These are phyloP conservation scores for Drosophila repletoides DNA, from an alignment of 1,140 invertebrate species.

Conservation along the genomic window DNA sequence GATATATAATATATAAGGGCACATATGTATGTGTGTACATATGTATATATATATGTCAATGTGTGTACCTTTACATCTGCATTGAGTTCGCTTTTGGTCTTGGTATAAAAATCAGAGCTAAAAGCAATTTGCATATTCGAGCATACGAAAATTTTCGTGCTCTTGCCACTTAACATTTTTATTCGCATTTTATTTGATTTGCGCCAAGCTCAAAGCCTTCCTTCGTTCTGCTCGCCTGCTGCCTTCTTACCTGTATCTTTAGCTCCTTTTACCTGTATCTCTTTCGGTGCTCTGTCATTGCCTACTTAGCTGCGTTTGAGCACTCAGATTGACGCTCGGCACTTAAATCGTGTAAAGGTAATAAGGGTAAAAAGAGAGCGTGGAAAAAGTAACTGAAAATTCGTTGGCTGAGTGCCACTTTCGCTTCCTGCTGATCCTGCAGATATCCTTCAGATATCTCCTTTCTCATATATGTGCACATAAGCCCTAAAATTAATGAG, in stretches of 20 bases:
- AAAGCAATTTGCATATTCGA: slow-evolving; percentile 63
- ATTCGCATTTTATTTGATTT: slow-evolving; percentile 69
- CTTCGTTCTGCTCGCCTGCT: neutral
- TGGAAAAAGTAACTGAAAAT: slow-evolving; percentile 16
- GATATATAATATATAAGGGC: neutral
- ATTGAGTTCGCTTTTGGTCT: slow-evolving; percentile 12
- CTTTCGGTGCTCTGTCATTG: slow-evolving; percentile 11
- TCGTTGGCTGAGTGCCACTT: slow-evolving; percentile 19
- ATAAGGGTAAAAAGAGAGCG: slow-evolving; percentile 47
- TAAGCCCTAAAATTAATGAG: no score
- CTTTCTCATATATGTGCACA: neutral
- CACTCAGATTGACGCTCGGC: slow-evolving; percentile 5
- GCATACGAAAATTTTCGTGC: slow-evolving; percentile 40
- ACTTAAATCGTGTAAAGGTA: slow-evolving; percentile 57
- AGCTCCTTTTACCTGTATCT: neutral
- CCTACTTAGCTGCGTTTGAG: slow-evolving; percentile 35
- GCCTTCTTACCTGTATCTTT: neutral
- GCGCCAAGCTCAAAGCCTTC: slow-evolving; percentile 33
- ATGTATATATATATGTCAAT: neutral
- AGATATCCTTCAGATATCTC: no score
- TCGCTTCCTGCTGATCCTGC: slow-evolving; percentile 24
- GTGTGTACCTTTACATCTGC: slow-evolving; percentile 2
- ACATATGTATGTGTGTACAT: neutral
- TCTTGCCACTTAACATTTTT: slow-evolving; percentile 57
- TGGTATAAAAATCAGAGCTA: slow-evolving; percentile 32